phyloP scores from a whole-genome alignment of 2,113 vertebrate species.

The Catharus minimus region DNA sequence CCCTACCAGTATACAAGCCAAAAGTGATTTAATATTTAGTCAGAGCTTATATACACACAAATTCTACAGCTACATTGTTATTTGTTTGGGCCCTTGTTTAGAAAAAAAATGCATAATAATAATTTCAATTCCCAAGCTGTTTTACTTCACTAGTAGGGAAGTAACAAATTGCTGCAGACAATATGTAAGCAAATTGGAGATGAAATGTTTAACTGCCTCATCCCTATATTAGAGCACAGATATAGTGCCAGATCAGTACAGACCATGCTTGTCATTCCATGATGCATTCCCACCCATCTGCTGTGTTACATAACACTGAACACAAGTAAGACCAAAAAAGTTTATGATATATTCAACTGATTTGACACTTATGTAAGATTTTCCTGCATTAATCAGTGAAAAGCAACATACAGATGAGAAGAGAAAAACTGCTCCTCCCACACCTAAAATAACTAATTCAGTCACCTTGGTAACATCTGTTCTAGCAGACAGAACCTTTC shows the following conservation, averaged over 20 bases:
- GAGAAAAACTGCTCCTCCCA: background rate
- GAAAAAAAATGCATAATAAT: background rate
- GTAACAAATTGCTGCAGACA: background rate
- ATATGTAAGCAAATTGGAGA: background rate
- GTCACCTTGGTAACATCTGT: constrained; percentile 70
- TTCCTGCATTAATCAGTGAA: background rate
- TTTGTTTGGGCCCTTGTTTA: background rate
- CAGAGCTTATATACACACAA: background rate
- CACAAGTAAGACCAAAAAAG: background rate
- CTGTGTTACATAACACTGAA: constrained; percentile 7
- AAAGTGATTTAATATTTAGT: background rate
- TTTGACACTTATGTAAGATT: background rate
- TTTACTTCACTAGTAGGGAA: background rate
- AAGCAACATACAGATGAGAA: background rate
- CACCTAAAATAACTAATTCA: background rate
- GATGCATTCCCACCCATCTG: background rate
- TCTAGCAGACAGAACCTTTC: constrained; percentile 68
- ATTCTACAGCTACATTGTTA: background rate
- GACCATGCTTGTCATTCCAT: background rate
- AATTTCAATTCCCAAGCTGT: background rate
- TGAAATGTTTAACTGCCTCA: background rate
- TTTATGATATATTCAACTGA: background rate
- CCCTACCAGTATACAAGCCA: background rate
- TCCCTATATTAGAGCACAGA: background rate
- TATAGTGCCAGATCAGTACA: background rate